Evolutionary conservation across 2,113 vertebrate species (phyloP), one percentile per base, ranked within the genome.

Genomic region (Ceyx melanurus): DNA sequence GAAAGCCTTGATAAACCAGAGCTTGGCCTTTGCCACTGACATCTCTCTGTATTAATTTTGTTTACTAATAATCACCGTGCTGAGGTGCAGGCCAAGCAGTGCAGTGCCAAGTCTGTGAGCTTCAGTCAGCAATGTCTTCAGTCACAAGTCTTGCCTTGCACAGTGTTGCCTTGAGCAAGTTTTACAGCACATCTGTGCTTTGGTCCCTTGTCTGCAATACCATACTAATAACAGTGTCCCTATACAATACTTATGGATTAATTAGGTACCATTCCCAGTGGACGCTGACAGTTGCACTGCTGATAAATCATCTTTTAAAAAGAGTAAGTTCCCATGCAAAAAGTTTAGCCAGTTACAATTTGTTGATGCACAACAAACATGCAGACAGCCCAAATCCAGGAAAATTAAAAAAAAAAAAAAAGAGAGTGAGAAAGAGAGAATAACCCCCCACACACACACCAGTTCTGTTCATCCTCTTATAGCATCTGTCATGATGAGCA

Each of bases 401-500:
- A 17, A 7, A 8, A 37, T 37, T 10, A 13, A 11, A 40, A 12
- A 45, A 28, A 42, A 15, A 7, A 15, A 50, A 45, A 62, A 14
- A 45, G 9, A 48, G 48, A 23, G 48, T 26, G 50, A 26, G 50
- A 51, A 26, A 23, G 48, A 51, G 50, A 26, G 50, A 51, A 26
- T 51, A 51, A 51, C 25, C 25, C 37, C 37, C 10, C 10, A 37
- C 37, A 37, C 37, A 37, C 37, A 37, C 37, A 37, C 37, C 23
- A 26, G 8, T 78, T 85, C 66, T 88, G 28, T 11, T 86, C 6
- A 37, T 75, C 35, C 1, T 74, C 11, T 20, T 18, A 4, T 28
- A 50, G 11, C 5, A 5, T 29, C 58, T 11, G 10, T 35, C 0
- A 0, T 3, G 1, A 42, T 10, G 12, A 86, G 20, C 33, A 75